These are phyloP conservation scores for Tetranychus piercei DNA, from an alignment of 2,888 invertebrate genomes.

Conservation along the genomic window DNA sequence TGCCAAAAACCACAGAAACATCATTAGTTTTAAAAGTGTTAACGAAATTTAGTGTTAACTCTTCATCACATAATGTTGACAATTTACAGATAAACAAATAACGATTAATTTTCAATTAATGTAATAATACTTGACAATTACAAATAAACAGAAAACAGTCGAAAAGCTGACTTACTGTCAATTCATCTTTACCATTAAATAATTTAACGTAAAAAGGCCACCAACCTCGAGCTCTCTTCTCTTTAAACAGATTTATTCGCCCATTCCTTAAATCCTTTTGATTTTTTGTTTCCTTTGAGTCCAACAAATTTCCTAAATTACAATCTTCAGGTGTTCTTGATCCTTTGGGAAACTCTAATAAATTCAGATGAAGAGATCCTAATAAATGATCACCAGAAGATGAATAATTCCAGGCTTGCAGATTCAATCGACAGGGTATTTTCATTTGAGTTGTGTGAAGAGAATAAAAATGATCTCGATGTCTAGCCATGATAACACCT, in stretches of 20 bases:
- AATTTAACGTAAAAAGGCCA: slow-evolving; percentile 37
- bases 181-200: slow-evolving; percentile 24
- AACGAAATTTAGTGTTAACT: neutral
- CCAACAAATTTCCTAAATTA: slow-evolving; percentile 42
- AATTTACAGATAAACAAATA: neutral
- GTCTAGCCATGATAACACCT: slow-evolving; percentile 49
- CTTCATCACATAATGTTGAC: neutral
- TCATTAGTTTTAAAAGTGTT: neutral
- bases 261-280: neutral
- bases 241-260: slow-evolving; percentile 35
- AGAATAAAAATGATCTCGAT: slow-evolving; percentile 55
- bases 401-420: slow-evolving; percentile 66
- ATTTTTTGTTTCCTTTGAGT: neutral
- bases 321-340: slow-evolving; percentile 52
- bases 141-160: neutral
- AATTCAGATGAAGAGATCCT: slow-evolving; percentile 24
- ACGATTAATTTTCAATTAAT: neutral
- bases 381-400: slow-evolving; percentile 47
- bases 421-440: slow-evolving; percentile 49
- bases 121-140: neutral
- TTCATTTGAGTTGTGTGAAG: slow-evolving; percentile 63
- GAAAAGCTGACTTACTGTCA: neutral
- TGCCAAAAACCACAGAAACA: neutral
- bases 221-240: slow-evolving; percentile 36
- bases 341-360: slow-evolving; percentile 34